Conservation (phyloP, 1,140 invertebrate species). For the Amphibalanus amphitrite region DNA sequence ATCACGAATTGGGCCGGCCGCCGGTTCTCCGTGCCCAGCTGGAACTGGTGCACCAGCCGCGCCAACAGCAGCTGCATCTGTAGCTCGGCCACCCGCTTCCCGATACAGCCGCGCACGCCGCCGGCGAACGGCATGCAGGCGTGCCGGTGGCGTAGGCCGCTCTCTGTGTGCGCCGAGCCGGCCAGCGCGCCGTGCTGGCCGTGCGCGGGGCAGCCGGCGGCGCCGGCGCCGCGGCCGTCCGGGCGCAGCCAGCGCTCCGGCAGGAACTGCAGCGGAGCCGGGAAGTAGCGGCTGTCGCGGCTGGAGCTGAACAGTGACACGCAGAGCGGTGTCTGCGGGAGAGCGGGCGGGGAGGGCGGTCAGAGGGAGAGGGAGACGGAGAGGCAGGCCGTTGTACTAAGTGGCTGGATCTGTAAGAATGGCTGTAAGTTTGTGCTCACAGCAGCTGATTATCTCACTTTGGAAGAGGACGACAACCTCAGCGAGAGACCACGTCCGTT, state of each 20-base stretch:
- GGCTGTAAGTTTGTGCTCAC: too few relatives aligned
- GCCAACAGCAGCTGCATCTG: slow-evolving; percentile 47
- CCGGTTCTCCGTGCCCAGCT: slow-evolving; percentile 15
- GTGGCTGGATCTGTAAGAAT: too few relatives aligned
- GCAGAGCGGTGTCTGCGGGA: slow-evolving; percentile 48
- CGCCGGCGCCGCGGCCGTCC: background rate
- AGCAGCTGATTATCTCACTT: too few relatives aligned
- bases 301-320: slow-evolving; percentile 66
- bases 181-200: slow-evolving; percentile 22
- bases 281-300: slow-evolving; percentile 47
- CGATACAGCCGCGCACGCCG: slow-evolving; percentile 61
- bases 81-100: slow-evolving; percentile 53
- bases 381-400: too few relatives aligned
- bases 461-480: too few relatives aligned
- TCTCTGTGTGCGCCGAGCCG: slow-evolving; percentile 15
- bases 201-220: slow-evolving; percentile 24
- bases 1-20: slow-evolving; percentile 14
- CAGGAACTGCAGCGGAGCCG: slow-evolving; percentile 43
- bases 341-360: background rate
- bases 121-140: slow-evolving; percentile 67
- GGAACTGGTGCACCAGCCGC: slow-evolving; percentile 9
- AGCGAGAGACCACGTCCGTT: too few relatives aligned
- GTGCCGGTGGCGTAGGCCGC: slow-evolving; percentile 34
- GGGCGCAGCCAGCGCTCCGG: slow-evolving; percentile 54
- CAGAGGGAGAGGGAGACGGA: too few relatives aligned